These are phyloP conservation scores for Norana najaformis DNA, from an alignment of 2,888 invertebrate species.

Conservation along the genomic window DNA sequence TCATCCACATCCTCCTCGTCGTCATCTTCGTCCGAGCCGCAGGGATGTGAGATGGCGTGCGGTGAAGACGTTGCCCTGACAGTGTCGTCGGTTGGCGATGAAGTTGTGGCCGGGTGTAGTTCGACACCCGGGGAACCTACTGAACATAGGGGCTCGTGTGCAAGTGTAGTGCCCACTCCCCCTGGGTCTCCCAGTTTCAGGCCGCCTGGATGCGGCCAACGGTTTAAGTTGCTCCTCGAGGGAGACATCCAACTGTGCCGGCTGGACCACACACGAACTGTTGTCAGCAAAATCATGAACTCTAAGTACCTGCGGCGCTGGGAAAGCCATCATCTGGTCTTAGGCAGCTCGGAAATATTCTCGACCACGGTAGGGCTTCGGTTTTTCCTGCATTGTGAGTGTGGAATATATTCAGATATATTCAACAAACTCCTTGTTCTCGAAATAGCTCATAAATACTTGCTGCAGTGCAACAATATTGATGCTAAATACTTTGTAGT, in stretches of 20 bases:
- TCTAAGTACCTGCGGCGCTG: slow-evolving; percentile 77
- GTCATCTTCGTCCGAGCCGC: slow-evolving; percentile 18
- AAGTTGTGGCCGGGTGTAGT: neutral
- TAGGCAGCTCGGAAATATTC: slow-evolving; percentile 72
- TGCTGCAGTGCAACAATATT: neutral
- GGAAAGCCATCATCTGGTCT: slow-evolving; percentile 76
- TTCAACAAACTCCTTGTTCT: neutral
- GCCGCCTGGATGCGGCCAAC: slow-evolving; percentile 23
- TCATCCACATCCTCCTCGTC: neutral
- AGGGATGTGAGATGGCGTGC: neutral
- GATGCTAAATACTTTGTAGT: neutral
- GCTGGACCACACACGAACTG: slow-evolving; percentile 76
- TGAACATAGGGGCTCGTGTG: neutral
- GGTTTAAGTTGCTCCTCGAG: slow-evolving; percentile 73
- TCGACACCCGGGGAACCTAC: neutral
- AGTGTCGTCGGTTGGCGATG: neutral
- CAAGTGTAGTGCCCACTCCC: slow-evolving; percentile 18
- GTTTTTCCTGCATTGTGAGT: neutral
- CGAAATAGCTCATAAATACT: neutral
- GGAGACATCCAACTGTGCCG: slow-evolving; percentile 77
- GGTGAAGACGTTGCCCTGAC: slow-evolving; percentile 1
- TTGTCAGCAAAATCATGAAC: slow-evolving; percentile 78
- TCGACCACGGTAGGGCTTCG: slow-evolving; percentile 73
- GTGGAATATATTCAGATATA: neutral
- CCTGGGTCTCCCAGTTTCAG: slow-evolving; percentile 23